Conservation (phyloP, 2,888 invertebrate genomes). For the Drosophila merina region DNA sequence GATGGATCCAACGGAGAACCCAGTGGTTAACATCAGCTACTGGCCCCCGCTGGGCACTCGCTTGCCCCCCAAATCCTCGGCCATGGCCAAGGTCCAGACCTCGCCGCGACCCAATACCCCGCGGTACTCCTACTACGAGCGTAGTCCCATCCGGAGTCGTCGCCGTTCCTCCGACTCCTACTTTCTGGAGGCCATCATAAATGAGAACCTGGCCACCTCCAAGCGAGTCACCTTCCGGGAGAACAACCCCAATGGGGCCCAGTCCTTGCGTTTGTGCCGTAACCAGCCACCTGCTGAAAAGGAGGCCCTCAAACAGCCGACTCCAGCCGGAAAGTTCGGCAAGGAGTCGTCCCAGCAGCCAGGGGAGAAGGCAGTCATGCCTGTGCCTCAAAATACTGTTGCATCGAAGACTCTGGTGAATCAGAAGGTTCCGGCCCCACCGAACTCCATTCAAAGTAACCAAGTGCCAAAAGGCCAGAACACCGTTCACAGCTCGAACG, state of each 20-base stretch:
- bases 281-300: background rate
- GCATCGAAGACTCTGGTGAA: background rate
- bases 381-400: background rate
- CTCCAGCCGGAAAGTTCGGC: background rate
- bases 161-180: background rate
- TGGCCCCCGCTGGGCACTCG: background rate
- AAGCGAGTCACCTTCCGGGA: background rate
- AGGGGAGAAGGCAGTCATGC: background rate
- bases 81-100: background rate
- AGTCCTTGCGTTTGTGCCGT: background rate
- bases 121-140: background rate
- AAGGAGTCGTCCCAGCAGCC: background rate
- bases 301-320: background rate
- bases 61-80: background rate
- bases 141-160: background rate
- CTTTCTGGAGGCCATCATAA: too few species aligned
- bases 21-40: background rate
- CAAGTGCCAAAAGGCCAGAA: background rate
- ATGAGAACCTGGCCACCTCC: background rate
- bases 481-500: background rate
- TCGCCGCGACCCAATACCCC: background rate
- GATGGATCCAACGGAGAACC: background rate
- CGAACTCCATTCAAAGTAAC: background rate
- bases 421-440: background rate
- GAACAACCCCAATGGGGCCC: background rate